Evolutionary conservation across 2,797 vertebrate genomes (phyloP), one percentile per base, ranked within the genome.

Genomic region (Lophius americanus): DNA sequence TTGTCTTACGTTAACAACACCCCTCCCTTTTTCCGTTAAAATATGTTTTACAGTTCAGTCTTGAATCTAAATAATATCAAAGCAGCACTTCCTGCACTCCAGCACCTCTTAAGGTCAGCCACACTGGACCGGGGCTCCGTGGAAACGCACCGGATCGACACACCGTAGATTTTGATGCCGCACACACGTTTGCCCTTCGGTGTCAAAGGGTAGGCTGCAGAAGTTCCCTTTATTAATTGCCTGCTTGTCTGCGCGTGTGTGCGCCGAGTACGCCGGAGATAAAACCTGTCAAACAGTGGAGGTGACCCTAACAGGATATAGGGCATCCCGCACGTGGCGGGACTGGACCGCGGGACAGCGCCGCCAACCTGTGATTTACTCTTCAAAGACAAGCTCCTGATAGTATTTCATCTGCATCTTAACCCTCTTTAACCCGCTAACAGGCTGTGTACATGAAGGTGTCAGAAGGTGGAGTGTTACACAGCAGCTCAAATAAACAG

Each of bases 281-380:
- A 90, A 91, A 89, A 82, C 79, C 77, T 92, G 91, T 94, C 93
- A 94, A 89, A 94, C 92, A 88, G 85, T 82, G 78, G 71, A 86
- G 86, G 66, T 88, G 91, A 93, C 85, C 78, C 58, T 70, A 58
- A 51, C 90, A 90, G 89, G 86, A 87, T 85, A 65, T 42, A 68
- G 87, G 91, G 88, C 87, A 83, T 79, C 85, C 68, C 49, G 85
- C 88, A 82, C 91, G 91, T 91, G 90, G 85, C 87, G 50, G 60
- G 62, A 89, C 87, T 57, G 85, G 82, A 86, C 82, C 81, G 81
- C 43, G 50, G 75, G 80, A 75, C 90, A 89, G 89, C 69, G 57
- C 87, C 75, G 79, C 82, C 78, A 81, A 70, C 60, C 75, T 37
- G 78, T 91, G 89, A 92, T 92, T 91, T 91, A 91, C 89, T 89